Conservation (phyloP, 2,888 invertebrate species). For the Hipparchia semele region DNA sequence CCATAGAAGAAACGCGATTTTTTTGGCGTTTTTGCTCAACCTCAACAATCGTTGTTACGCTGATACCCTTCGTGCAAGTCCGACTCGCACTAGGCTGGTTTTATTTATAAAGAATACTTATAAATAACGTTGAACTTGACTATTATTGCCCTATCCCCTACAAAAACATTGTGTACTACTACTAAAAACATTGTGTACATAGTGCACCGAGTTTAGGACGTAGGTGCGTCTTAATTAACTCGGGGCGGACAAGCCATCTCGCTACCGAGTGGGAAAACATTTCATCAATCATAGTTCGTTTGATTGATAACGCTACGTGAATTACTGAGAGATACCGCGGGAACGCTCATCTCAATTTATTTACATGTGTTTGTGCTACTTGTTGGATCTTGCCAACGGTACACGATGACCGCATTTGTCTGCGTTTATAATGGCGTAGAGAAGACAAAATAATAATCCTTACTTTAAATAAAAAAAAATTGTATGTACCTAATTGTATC, state of each 20-base stretch:
- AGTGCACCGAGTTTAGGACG: conserved; percentile 21
- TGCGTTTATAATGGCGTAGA: conserved; percentile 29
- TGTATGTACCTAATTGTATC: too few relatives aligned
- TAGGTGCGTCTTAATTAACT: conserved; percentile 71
- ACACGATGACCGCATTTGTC: conserved; percentile 54
- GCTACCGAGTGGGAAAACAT: conserved; percentile 78
- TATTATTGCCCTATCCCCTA: too few relatives aligned
- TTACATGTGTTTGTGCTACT: conserved; percentile 80
- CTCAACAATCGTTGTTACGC: too few relatives aligned
- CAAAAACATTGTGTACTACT: too few relatives aligned
- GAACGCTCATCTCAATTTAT: conserved; percentile 79
- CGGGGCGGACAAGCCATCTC: conserved; percentile 76
- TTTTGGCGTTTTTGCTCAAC: too few relatives aligned
- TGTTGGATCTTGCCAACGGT: conserved; percentile 77
- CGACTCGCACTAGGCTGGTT: too few relatives aligned
- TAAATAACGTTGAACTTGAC: too few relatives aligned
- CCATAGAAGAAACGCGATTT: too few relatives aligned
- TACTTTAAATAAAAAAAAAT: too few relatives aligned
- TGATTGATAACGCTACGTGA: conserved; percentile 81
- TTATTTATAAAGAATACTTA: too few relatives aligned
- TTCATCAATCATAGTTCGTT: conserved; percentile 76
- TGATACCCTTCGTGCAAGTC: too few relatives aligned
- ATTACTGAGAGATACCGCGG: conserved; percentile 78
- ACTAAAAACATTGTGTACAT: neutral
- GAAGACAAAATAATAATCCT: neutral